Percentiles rank a stretch among this genome's conserved stretches.
Conservation (phyloP, 2,113 vertebrate species). For the Trichomycterus rosablanca region DNA sequence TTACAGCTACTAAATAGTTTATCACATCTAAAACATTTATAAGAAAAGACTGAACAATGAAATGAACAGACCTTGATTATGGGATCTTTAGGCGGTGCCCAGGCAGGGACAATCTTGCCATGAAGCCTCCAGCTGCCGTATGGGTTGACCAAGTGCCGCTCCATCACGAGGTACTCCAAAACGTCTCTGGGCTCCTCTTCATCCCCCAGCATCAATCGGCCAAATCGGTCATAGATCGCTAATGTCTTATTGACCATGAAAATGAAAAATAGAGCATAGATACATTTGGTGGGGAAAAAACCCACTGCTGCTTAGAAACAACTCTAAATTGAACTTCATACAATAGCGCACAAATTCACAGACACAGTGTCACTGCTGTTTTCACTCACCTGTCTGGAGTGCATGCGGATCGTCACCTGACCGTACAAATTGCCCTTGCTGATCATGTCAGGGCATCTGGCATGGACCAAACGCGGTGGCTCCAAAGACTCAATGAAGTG, state of each 20-base stretch:
- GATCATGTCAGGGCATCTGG: constrained; percentile 76
- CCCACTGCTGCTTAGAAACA: background rate
- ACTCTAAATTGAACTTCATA: background rate
- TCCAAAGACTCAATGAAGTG: constrained; percentile 83
- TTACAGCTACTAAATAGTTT: too few relatives aligned
- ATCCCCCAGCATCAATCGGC: constrained; percentile 83
- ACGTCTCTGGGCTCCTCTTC: constrained; percentile 83
- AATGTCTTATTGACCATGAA: constrained; percentile 65
- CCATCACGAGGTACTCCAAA: constrained; percentile 87
- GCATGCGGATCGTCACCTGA: constrained; percentile 88
- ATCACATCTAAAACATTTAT: too few relatives aligned
- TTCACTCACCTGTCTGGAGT: constrained; percentile 79
- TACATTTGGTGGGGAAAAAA: rapidly evolving
- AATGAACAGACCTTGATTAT: constrained; percentile 79
- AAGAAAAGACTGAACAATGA: too few relatives aligned
- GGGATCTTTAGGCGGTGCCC: constrained; percentile 80
- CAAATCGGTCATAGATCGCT: constrained; percentile 91
- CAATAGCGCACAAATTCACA: background rate
- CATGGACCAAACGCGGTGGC: constrained; percentile 78
- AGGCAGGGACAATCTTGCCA: constrained; percentile 71
- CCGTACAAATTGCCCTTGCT: constrained; percentile 79
- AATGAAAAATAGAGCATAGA: background rate
- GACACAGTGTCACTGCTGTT: too few relatives aligned
- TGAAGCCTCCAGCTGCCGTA: constrained; percentile 68
- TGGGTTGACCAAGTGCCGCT: constrained; percentile 80